phyloP scores from a whole-genome alignment of 1,140 invertebrate genomes.

The Eueides isabella region DNA sequence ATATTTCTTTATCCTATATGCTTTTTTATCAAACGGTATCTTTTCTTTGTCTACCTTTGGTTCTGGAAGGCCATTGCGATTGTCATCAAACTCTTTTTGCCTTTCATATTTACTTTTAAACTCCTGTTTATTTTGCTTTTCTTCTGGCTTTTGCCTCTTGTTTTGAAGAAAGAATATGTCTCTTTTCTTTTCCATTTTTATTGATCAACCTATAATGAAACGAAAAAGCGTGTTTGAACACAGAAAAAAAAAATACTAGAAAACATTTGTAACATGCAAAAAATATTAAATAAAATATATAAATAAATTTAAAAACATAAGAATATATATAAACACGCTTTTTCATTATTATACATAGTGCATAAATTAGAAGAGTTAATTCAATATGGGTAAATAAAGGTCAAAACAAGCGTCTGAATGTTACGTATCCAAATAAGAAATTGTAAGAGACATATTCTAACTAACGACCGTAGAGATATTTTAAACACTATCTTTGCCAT shows the following conservation, averaged over 20 bases:
- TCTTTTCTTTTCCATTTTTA: constrained; percentile 66
- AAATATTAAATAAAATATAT: constrained; percentile 30
- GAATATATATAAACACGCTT: constrained; percentile 59
- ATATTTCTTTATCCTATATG: constrained; percentile 85
- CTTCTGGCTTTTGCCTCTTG: constrained; percentile 51
- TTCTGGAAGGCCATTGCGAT: constrained; percentile 42
- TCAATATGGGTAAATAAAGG: background rate
- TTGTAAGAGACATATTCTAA: background rate
- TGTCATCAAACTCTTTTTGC: constrained; percentile 54
- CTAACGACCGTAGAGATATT: background rate
- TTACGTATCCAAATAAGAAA: background rate
- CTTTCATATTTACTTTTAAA: constrained; percentile 47
- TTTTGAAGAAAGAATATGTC: constrained; percentile 61
- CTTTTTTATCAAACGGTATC: constrained; percentile 85
- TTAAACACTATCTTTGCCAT: background rate
- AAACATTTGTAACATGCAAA: constrained; percentile 32
- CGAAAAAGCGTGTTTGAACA: constrained; percentile 76
- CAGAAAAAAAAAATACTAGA: constrained; percentile 32
- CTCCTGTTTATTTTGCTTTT: constrained; percentile 37
- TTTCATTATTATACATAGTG: constrained; percentile 45
- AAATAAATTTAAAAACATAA: constrained; percentile 36
- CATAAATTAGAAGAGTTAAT: background rate
- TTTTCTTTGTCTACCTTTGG: constrained; percentile 51
- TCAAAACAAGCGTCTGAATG: background rate
- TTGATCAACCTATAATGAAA: constrained; percentile 71